Conservation (phyloP, 2,888 invertebrate species). For the Leptopilina syphax region DNA sequence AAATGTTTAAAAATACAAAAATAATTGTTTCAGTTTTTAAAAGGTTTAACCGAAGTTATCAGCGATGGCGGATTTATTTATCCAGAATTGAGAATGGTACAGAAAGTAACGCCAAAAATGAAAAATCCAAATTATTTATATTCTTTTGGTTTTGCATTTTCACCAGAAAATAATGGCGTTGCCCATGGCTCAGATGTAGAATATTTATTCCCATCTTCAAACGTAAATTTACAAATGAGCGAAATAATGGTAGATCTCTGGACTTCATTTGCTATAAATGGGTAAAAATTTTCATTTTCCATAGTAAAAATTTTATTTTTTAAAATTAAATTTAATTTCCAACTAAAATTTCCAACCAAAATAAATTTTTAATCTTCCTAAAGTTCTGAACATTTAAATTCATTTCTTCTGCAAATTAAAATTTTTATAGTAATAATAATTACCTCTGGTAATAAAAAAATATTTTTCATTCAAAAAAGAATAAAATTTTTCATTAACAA, state of each 20-base stretch:
- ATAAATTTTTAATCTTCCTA: neutral
- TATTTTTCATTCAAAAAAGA: too few relatives aligned
- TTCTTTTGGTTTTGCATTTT: slow-evolving; percentile 50
- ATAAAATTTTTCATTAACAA: too few relatives aligned
- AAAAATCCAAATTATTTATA: slow-evolving; percentile 54
- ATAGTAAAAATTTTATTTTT: too few relatives aligned
- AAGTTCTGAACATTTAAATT: too few relatives aligned
- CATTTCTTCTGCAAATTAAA: neutral
- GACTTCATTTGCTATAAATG: neutral
- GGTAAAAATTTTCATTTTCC: neutral
- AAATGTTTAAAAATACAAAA: too few relatives aligned
- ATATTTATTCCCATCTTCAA: slow-evolving; percentile 4
- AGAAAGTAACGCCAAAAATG: slow-evolving; percentile 8
- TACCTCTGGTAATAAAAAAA: too few relatives aligned
- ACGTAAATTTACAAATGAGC: neutral
- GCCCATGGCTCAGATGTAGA: slow-evolving; percentile 47
- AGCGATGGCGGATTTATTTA: slow-evolving; percentile 49
- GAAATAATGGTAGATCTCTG: slow-evolving; percentile 15
- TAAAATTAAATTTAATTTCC: too few relatives aligned
- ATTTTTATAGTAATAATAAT: too few relatives aligned
- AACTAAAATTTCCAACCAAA: too few relatives aligned
- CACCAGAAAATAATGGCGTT: slow-evolving; percentile 43
- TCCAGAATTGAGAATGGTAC: neutral
- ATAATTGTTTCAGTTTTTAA: slow-evolving; percentile 12
- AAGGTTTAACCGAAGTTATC: neutral